Evolutionary conservation across 2,797 vertebrate species (phyloP).

Genomic region (Phylloscopus collybita): DNA sequence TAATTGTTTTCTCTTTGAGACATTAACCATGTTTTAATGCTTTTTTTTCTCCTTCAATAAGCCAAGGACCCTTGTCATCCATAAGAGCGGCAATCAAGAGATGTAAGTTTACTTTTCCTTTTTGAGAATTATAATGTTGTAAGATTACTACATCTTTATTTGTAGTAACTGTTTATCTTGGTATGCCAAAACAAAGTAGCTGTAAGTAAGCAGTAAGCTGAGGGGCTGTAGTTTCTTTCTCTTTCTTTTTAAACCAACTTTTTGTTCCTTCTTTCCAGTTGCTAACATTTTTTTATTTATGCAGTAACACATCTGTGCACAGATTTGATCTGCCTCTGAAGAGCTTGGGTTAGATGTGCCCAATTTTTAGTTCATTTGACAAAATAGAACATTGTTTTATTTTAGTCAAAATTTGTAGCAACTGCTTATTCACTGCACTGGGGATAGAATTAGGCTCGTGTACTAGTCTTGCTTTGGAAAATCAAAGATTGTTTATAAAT

Average conservation of each 20-base stretch:
- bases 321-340: background rate
- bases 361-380: background rate
- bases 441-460: background rate
- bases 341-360: background rate
- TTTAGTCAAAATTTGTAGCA: background rate
- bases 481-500: background rate
- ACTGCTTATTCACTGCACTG: background rate
- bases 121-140: background rate
- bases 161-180: constrained; percentile 19
- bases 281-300: constrained; percentile 13
- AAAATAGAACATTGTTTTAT: background rate
- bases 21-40: constrained; percentile 48
- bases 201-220: background rate
- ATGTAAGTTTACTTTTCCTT: constrained; percentile 84
- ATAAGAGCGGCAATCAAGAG: constrained; percentile 92
- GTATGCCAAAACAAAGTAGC: constrained; percentile 2
- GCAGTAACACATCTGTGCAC: background rate
- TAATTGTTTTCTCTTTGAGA: background rate
- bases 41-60: constrained; percentile 71
- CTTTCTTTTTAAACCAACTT: background rate
- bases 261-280: constrained; percentile 17
- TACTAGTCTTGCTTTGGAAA: background rate
- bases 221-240: background rate
- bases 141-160: background rate
- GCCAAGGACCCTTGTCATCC: constrained; percentile 89